Evolutionary conservation across 2,888 invertebrate species (phyloP), one percentile per base, ranked within the genome.

Genomic region (Drosophila anceps): DNA sequence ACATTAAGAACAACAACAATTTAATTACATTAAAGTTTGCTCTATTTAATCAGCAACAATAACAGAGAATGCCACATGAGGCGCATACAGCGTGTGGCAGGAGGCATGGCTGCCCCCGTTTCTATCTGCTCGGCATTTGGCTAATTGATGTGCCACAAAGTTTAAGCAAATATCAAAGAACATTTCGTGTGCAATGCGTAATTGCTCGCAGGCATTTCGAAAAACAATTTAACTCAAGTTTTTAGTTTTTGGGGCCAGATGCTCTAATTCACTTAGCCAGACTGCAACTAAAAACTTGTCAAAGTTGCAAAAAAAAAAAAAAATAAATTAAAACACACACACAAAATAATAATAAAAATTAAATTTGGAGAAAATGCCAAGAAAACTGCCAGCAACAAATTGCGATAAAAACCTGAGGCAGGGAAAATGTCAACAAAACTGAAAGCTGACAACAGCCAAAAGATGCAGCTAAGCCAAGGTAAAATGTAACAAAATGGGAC

Each of bases 171-270:
- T 60, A 79, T 39, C 48, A 54, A 64, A 64, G 51, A 60, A 48
- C 57, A 48, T 55, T 46, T 54, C 54, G 43, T 33, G 48, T 53
- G 53, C 41, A 61, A 51, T 53, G 69, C 59, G 50, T 44, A 59
- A 51, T 58, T 59, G 77, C 77, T 73, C 35, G 37, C n/a, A 82
- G 88, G 51, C 61, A 66, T 76, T 69, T 69, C 43, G 27, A 60
- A 69, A 76, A 74, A 75, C 81, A 85, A 70, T 87, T 87, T 84
- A 54, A 63, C 57, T 70, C 58, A 82, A 80, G 70, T 85, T 79
- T 68, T 66, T 55, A 83, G 46, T 48, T 68, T 73, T 57, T 37
- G 59, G 70, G 59, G 70, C 51, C 68, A 85, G 86, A 83, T 79
- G 79, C 73, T 71, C 65, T 72, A 75, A 83, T 80, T 79, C 79